phyloP scores from a whole-genome alignment of 2,113 vertebrate species.

The Sceloporus undulatus region DNA sequence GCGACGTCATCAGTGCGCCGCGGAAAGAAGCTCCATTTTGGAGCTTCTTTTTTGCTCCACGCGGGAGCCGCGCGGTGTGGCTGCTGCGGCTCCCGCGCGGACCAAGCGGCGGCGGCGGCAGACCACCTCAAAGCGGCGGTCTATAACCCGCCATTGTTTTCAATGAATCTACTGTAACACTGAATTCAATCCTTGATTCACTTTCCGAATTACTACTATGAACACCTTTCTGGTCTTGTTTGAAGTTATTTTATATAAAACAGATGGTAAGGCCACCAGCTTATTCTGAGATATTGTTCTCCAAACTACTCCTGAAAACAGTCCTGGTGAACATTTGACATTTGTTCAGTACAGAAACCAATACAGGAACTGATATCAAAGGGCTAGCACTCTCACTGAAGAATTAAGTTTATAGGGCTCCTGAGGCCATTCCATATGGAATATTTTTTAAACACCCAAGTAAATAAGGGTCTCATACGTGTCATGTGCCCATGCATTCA shows the following conservation, averaged over 20 bases:
- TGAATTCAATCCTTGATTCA: too few relatives aligned
- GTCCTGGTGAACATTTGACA: not conserved
- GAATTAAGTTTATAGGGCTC: not conserved
- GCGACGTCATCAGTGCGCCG: too few relatives aligned
- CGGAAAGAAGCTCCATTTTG: too few relatives aligned
- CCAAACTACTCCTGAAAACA: not conserved
- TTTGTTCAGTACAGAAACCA: not conserved
- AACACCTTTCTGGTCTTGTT: not conserved
- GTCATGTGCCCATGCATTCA: not conserved
- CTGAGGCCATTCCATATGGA: slow-evolving; percentile 3
- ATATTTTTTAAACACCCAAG: not conserved
- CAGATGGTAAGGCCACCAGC: not conserved
- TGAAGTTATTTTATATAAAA: not conserved
- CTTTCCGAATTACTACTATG: not conserved
- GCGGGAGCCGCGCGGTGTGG: too few relatives aligned
- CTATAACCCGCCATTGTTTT: too few relatives aligned
- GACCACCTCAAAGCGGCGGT: too few relatives aligned
- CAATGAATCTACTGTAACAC: too few relatives aligned
- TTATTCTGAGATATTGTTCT: not conserved
- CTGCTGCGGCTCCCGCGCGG: too few relatives aligned
- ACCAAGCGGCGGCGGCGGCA: too few relatives aligned
- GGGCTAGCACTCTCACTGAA: not conserved
- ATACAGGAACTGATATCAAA: not conserved
- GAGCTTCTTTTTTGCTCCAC: too few relatives aligned
- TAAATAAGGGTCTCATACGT: not conserved